Evolutionary conservation across 2,113 vertebrate genomes (phyloP), one percentile per base, ranked within the genome.

Genomic region (Triplophysa dalaica): DNA sequence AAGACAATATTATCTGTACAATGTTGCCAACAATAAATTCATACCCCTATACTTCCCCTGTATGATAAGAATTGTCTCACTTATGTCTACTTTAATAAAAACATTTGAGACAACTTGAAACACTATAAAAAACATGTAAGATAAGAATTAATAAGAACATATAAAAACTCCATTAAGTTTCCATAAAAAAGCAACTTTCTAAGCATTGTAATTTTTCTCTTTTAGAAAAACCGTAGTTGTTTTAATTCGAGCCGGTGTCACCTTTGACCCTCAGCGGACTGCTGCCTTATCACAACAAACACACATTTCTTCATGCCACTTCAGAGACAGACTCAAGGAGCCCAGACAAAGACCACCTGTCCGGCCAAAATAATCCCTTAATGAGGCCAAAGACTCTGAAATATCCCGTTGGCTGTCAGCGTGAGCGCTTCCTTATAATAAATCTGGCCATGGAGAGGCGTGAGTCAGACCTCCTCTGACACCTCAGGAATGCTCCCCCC

Each of bases 301-400:
- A 86, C 83, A 81, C 82, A 90, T 91, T 88, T 87, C 87, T 88
- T 41, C 82, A 82, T 85, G 88, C 85, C 86, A 87, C 87, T 66
- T 85, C 64, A 77, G 73, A 70, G 45, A 58, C 63, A 12, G 43
- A 72, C 58, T 50, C 33, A 61, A 64, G 62, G 24, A 45, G 26
- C 41, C 11, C 13, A 77, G 83, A 85, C 74, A 58, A 75, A 77
- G 63, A 67, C 79, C 83, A 84, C 83, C 86, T 84, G 80, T 77
- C 82, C 54, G 13, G 48, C 65, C 2, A 21, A 67, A 77, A 80
- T 63, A 38, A 64, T 58, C 65, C 66, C 33, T 26, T 73, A 70
- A 78, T 78, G 78, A 78, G 62, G 29, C 29, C n/a, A 61, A 68
- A 79, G 64, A 74, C 60, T 45, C 52, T 24, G 13, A 52, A 48